Conservation (phyloP, 2,797 vertebrate species). For the Micromesistius poutassou region DNA sequence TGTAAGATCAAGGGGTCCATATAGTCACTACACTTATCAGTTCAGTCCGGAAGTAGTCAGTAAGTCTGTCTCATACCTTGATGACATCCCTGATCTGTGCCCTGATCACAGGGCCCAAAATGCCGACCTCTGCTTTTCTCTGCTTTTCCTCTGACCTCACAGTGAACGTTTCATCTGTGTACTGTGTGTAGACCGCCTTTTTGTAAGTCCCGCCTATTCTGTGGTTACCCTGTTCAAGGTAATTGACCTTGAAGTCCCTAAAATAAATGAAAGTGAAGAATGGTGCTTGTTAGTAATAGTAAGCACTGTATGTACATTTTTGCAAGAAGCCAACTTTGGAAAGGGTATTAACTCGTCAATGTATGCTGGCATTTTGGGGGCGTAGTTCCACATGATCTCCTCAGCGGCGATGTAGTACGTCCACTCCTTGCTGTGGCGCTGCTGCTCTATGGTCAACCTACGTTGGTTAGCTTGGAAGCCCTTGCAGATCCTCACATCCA, state of each 20-base stretch:
- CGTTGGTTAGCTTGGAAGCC: constrained; percentile 60
- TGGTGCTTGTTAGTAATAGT: neutral
- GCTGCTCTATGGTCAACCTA: constrained; percentile 68
- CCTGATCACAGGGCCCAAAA: constrained; percentile 90
- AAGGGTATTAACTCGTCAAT: constrained; percentile 78
- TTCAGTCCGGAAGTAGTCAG: neutral
- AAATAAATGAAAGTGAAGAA: neutral
- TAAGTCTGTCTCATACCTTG: constrained; percentile 71
- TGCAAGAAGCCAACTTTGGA: neutral
- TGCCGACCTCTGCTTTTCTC: constrained; percentile 76
- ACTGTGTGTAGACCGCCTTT: constrained; percentile 86
- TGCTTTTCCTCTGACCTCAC: constrained; percentile 65
- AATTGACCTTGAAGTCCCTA: constrained; percentile 78
- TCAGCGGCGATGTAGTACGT: constrained; percentile 90
- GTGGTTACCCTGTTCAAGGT: constrained; percentile 79
- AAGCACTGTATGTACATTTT: neutral
- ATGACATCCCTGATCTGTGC: constrained; percentile 90
- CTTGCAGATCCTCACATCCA: constrained; percentile 75
- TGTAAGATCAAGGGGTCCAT: neutral
- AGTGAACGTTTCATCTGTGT: constrained; percentile 83
- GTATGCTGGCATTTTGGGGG: constrained; percentile 68
- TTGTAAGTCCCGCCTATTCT: constrained; percentile 87
- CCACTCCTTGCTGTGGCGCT: constrained; percentile 77
- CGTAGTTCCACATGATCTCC: constrained; percentile 89
- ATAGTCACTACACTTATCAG: neutral